A percentile compares a stretch with the other conserved stretches of the same genome.
Evolutionary conservation across 2,888 invertebrate species (phyloP).

Genomic region (Orthonevra nobilis): DNA sequence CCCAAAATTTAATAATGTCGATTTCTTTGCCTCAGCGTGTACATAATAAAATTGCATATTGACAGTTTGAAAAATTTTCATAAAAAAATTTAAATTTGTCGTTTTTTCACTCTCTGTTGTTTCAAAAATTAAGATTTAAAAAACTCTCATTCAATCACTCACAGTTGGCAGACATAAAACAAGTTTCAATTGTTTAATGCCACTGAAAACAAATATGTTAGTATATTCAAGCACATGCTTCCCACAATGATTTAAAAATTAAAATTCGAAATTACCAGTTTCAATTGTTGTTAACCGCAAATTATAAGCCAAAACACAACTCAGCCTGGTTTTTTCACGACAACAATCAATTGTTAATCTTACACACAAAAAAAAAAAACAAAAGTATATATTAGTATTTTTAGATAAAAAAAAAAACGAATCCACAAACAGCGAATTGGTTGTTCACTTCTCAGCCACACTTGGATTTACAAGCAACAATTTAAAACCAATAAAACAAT

Average conservation of each 20-base stretch:
- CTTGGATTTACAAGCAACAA: conserved; percentile 2
- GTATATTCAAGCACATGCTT: conserved; percentile 5
- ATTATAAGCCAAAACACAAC: conserved; percentile 1
- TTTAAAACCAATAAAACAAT: conserved; percentile 27
- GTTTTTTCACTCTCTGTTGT: too few species aligned
- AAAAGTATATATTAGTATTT: neutral
- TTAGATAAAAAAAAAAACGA: conserved; percentile 4
- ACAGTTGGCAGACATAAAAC: too few species aligned
- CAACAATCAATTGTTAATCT: conserved; percentile 14
- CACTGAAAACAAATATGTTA: neutral
- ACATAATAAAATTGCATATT: too few species aligned
- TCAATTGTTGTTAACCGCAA: conserved; percentile 4
- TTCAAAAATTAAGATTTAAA: too few species aligned
- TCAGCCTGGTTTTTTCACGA: neutral
- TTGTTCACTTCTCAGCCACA: conserved; percentile 8
- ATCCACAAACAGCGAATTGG: too few species aligned
- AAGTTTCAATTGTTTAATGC: neutral
- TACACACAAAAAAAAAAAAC: neutral
- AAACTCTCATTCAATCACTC: too few species aligned
- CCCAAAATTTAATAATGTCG: too few species aligned
- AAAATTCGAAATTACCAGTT: neutral
- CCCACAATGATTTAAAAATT: neutral
- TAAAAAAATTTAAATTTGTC: too few species aligned
- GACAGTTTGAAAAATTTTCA: too few species aligned
- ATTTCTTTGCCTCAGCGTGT: too few species aligned